Conservation (phyloP, 1,140 invertebrate genomes). For the Eriosoma lanigerum region DNA sequence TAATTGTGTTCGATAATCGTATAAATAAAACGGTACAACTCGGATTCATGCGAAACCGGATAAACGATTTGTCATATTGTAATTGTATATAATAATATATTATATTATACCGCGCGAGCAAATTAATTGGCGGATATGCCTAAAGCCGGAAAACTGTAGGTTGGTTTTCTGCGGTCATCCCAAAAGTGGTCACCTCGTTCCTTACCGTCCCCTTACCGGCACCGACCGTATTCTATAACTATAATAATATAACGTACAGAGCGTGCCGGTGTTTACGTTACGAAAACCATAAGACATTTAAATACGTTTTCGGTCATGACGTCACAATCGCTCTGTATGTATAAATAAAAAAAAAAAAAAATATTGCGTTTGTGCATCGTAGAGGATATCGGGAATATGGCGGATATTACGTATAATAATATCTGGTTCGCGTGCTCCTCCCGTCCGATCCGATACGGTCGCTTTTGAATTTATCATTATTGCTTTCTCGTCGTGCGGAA, state of each 20-base stretch:
- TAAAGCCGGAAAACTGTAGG: slow-evolving; percentile 2
- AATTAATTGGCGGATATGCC: neutral
- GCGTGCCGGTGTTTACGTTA: no score
- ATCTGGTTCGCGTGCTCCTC: neutral
- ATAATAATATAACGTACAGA: no score
- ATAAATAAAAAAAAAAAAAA: neutral
- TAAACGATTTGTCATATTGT: neutral
- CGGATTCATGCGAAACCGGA: no score
- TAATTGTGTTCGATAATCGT: no score
- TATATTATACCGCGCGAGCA: neutral
- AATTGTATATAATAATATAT: neutral
- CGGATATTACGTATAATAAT: slow-evolving; percentile 20
- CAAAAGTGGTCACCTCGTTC: neutral
- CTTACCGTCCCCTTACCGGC: neutral
- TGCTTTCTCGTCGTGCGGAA: slow-evolving; percentile 40
- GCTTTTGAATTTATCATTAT: slow-evolving; percentile 51
- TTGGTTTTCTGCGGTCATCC: neutral
- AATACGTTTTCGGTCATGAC: no score
- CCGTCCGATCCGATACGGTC: neutral
- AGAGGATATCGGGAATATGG: slow-evolving; percentile 27
- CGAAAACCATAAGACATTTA: no score
- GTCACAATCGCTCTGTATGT: no score
- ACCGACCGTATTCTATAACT: neutral
- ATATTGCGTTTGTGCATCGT: neutral
- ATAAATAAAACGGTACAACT: no score